A percentile compares a stretch with the other conserved stretches of the same genome.
Evolutionary conservation across 2,113 vertebrate species (phyloP).

Genomic region (Mungos mungo): DNA sequence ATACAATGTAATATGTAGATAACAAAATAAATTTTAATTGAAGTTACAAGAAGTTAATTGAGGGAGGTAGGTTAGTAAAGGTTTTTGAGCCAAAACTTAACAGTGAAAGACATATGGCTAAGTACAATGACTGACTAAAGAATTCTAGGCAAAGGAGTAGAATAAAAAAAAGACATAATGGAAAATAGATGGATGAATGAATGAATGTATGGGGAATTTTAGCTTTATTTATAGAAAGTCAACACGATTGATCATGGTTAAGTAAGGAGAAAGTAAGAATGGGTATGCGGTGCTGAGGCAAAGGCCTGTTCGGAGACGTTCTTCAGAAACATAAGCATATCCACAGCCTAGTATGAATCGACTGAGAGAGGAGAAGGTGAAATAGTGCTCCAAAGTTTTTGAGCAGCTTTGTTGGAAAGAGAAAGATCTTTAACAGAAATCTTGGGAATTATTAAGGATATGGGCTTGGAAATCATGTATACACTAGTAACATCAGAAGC

Average conservation of each 20-base stretch:
- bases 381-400: not conserved
- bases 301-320: not conserved
- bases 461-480: not conserved
- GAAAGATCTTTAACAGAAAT: not conserved
- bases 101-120: not conserved
- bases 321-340: not conserved
- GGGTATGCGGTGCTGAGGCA: not conserved
- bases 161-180: not conserved
- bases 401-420: not conserved
- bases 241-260: not conserved
- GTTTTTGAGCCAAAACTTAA: not conserved
- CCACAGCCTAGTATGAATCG: not conserved
- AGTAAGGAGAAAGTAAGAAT: not conserved
- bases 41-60: not conserved
- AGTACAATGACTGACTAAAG: not conserved
- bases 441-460: not conserved
- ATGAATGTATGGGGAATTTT: not conserved
- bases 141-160: not conserved
- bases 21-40: not conserved
- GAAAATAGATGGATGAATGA: not conserved
- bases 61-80: not conserved
- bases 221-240: not conserved
- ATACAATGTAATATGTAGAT: not conserved
- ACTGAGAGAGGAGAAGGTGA: not conserved
- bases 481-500: not conserved